A percentile compares a stretch with the other conserved stretches of the same genome.
These are phyloP conservation scores for Ictalurus furcatus DNA, from an alignment of 2,113 vertebrate species.

Conservation along the genomic window DNA sequence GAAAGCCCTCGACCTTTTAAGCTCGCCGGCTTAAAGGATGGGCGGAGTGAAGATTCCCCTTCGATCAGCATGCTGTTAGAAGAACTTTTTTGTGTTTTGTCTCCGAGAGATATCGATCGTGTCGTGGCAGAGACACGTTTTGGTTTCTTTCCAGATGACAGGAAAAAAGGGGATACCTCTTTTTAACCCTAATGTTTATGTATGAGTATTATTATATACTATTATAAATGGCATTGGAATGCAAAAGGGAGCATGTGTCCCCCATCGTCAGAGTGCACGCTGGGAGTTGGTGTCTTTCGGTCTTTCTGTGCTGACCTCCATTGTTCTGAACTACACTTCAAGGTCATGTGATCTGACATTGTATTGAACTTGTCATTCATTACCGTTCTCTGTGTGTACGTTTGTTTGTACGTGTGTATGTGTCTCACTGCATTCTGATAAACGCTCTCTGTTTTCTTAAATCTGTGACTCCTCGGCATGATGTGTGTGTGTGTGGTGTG, in stretches of 20 bases:
- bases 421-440: conserved; percentile 31
- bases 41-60: conserved; percentile 10
- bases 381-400: neutral
- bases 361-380: neutral
- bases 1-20: conserved; percentile 33
- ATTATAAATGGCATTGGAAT: conserved; percentile 77
- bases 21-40: conserved; percentile 17
- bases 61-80: conserved; percentile 30
- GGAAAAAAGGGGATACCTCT: conserved; percentile 52
- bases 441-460: conserved; percentile 19
- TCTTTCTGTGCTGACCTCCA: conserved; percentile 49
- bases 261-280: conserved; percentile 59
- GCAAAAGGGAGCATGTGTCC: conserved; percentile 71
- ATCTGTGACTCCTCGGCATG: conserved; percentile 35
- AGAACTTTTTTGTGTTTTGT: conserved; percentile 24
- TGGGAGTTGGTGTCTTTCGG: conserved; percentile 42
- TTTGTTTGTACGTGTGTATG: conserved; percentile 15
- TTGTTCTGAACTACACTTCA: conserved; percentile 10
- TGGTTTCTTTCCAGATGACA: conserved; percentile 41
- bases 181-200: conserved; percentile 41
- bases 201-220: conserved; percentile 34
- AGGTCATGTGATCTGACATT: neutral
- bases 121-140: conserved; percentile 10
- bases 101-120: conserved; percentile 22
- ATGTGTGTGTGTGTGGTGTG: conserved; percentile 29